Conservation (phyloP, 2,888 invertebrate species). For the Scaptomyza flava region DNA sequence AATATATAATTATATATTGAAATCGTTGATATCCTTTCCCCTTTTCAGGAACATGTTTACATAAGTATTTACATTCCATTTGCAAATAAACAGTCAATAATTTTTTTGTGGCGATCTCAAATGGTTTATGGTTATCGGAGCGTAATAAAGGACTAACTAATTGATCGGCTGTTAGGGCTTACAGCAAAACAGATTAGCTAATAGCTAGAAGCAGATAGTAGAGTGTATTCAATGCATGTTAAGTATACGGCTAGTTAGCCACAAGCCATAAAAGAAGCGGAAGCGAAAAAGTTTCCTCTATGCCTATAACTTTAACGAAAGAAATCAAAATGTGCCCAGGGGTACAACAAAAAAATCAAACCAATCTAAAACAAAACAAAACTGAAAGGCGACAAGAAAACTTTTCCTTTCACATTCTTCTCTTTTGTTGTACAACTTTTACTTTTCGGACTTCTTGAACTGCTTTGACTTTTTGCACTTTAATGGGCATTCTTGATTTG, state of each 20-base stretch:
- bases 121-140: slow-evolving; percentile 10
- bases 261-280: slow-evolving; percentile 42
- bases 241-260: slow-evolving; percentile 49
- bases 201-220: slow-evolving; percentile 34
- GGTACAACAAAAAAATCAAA: slow-evolving; percentile 39
- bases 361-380: slow-evolving; percentile 4
- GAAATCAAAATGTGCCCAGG: slow-evolving; percentile 64
- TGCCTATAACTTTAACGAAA: slow-evolving; percentile 42
- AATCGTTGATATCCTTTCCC: too few species aligned
- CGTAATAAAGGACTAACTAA: slow-evolving; percentile 39
- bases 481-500: slow-evolving; percentile 36
- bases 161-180: slow-evolving; percentile 62
- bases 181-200: slow-evolving; percentile 36
- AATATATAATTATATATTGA: too few species aligned
- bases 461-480: slow-evolving; percentile 24
- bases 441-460: slow-evolving; percentile 19
- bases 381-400: slow-evolving; percentile 39
- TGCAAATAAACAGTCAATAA: slow-evolving; percentile 17
- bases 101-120: slow-evolving; percentile 4
- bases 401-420: slow-evolving; percentile 41
- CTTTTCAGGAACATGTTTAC: not conserved
- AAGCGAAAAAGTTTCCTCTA: slow-evolving; percentile 51
- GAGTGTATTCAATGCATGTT: slow-evolving; percentile 37
- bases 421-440: slow-evolving; percentile 29
- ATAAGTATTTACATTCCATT: not conserved